phyloP scores from a whole-genome alignment of 2,888 invertebrate species.

The Agrotis clavis region DNA sequence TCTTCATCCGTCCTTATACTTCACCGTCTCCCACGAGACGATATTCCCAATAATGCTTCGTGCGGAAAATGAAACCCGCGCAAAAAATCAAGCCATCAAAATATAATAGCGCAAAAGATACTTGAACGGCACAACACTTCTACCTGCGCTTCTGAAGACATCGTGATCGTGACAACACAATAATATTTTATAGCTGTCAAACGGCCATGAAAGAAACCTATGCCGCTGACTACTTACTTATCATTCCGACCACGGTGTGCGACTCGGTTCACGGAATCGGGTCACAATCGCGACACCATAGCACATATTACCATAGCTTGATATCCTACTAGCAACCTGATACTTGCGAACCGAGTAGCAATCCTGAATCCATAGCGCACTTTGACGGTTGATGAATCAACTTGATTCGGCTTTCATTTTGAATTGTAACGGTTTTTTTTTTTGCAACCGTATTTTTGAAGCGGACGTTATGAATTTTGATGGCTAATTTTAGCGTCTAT shows the following conservation, averaged over 20 bases:
- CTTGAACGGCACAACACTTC: conserved; percentile 24
- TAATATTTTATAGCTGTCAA: conserved; percentile 55
- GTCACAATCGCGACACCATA: conserved; percentile 41
- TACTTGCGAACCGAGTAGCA: conserved; percentile 18
- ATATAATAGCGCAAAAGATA: conserved; percentile 18
- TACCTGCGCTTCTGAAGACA: conserved; percentile 21
- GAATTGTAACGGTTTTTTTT: conserved; percentile 19
- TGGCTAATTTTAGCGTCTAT: too few species aligned
- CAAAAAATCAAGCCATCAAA: conserved; percentile 14
- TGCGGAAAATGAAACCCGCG: conserved; percentile 2
- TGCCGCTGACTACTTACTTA: conserved; percentile 55
- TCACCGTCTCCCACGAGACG: conserved; percentile 2
- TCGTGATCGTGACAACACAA: conserved; percentile 51
- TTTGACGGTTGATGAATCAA: conserved; percentile 18
- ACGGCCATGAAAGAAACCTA: conserved; percentile 51
- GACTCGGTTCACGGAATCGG: conserved; percentile 58
- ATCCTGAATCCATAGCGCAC: conserved; percentile 21
- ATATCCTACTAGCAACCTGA: conserved; percentile 40
- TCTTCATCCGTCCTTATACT: neutral
- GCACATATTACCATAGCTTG: conserved; percentile 41
- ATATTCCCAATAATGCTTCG: conserved; percentile 10
- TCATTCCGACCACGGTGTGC: conserved; percentile 55
- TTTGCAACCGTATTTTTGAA: neutral
- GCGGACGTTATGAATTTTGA: neutral
- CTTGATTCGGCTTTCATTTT: conserved; percentile 1